These are phyloP conservation scores for Macrobrachium rosenbergii DNA, from an alignment of 1,140 invertebrate species.

Conservation along the genomic window DNA sequence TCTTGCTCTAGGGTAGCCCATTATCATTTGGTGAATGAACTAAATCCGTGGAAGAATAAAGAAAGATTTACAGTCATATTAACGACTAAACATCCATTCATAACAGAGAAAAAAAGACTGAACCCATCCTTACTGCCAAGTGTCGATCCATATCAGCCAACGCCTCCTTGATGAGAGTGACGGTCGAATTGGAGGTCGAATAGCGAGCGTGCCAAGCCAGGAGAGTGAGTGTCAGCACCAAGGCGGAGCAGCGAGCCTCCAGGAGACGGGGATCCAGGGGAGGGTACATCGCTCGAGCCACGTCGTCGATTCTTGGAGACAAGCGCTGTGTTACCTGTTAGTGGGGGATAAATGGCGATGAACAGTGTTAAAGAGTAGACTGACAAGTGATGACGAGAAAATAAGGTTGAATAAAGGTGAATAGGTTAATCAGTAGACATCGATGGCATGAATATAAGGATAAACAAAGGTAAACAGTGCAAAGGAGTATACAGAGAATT, in stretches of 20 bases:
- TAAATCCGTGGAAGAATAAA: too few relatives aligned
- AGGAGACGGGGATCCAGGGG: constrained; percentile 80
- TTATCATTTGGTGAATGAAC: too few relatives aligned
- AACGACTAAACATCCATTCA: not conserved
- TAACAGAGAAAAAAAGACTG: not conserved
- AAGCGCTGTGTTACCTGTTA: constrained; percentile 77
- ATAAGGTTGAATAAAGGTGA: too few relatives aligned
- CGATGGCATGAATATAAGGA: too few relatives aligned
- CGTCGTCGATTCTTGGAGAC: constrained; percentile 80
- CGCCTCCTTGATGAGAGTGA: constrained; percentile 79
- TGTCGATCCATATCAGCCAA: constrained; percentile 80
- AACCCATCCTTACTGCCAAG: constrained; percentile 72
- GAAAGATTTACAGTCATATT: not conserved
- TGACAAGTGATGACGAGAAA: not conserved
- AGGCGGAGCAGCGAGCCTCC: constrained; percentile 79
- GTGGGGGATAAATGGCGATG: not conserved
- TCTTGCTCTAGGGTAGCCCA: too few relatives aligned
- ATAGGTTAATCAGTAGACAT: not conserved
- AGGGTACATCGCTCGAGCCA: constrained; percentile 81
- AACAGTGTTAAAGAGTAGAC: not conserved
- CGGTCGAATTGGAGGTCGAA: constrained; percentile 71
- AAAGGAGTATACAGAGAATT: not conserved
- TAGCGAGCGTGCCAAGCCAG: constrained; percentile 76
- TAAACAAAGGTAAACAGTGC: not conserved
- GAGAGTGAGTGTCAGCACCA: constrained; percentile 80